Conservation (phyloP, 2,888 invertebrate species). For the Heteropelma amictum region DNA sequence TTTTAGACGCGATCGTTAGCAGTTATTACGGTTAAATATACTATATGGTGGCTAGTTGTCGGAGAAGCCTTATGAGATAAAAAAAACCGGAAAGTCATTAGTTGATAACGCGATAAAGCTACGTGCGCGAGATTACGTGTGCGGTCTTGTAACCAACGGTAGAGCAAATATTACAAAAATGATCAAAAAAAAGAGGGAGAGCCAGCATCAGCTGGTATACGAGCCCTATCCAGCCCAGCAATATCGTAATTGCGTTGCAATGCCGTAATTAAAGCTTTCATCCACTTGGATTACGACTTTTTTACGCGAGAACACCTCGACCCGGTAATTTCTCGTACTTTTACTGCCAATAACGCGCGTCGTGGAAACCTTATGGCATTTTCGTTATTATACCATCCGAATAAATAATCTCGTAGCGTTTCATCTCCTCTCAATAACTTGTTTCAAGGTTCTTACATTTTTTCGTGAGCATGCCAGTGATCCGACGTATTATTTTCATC, state of each 20-base stretch:
- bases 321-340: conserved; percentile 19
- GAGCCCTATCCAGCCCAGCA: conserved; percentile 31
- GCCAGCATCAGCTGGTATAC: not conserved
- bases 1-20: conserved; percentile 66
- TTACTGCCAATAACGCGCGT: conserved; percentile 26
- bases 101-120: conserved; percentile 52
- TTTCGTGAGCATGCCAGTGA: too few relatives aligned
- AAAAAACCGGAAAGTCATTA: conserved; percentile 18
- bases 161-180: conserved; percentile 15
- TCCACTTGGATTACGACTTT: conserved; percentile 26
- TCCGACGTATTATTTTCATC: too few relatives aligned
- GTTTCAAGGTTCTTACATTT: not conserved
- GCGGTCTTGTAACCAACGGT: conserved; percentile 2
- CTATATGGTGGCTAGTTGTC: conserved; percentile 56
- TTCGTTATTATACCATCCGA: conserved; percentile 10
- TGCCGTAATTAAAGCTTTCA: conserved; percentile 14
- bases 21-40: conserved; percentile 72
- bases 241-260: conserved; percentile 40
- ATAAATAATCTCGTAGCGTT: conserved; percentile 1
- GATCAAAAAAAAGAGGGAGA: conserved; percentile 5
- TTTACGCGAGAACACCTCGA: not conserved
- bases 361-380: conserved; percentile 12
- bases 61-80: conserved; percentile 7
- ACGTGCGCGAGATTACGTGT: conserved; percentile 6
- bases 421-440: not conserved